Percentiles rank a stretch among this genome's conserved stretches.
Conservation (phyloP, 2,888 invertebrate species). For the Orthosia gothica region DNA sequence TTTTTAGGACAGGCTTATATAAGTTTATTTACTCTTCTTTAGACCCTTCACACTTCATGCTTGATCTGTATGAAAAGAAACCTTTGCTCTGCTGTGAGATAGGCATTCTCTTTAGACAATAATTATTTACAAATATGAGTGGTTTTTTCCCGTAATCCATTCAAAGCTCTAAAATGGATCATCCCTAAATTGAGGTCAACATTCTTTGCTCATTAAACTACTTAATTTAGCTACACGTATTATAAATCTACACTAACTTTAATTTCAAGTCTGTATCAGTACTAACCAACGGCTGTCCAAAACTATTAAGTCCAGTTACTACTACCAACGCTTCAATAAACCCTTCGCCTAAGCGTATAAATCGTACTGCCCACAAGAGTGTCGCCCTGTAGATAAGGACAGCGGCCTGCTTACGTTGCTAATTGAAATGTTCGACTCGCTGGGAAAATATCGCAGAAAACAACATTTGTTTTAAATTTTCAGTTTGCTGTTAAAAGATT, state of each 20-base stretch:
- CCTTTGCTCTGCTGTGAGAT: no score
- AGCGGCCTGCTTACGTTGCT: slow-evolving; percentile 58
- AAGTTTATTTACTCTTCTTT: no score
- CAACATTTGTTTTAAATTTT: slow-evolving; percentile 36
- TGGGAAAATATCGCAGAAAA: slow-evolving; percentile 31
- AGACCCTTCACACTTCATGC: no score
- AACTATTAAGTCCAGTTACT: background rate
- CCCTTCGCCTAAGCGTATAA: slow-evolving; percentile 25
- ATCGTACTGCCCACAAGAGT: slow-evolving; percentile 50
- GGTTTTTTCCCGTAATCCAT: background rate
- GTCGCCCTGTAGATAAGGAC: slow-evolving; percentile 68
- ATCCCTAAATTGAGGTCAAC: background rate
- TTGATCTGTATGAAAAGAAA: no score
- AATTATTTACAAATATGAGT: no score
- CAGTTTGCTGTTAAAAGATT: slow-evolving; percentile 25
- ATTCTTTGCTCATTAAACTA: no score
- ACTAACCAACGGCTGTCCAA: background rate
- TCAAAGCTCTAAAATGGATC: background rate
- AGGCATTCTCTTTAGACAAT: no score
- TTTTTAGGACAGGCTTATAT: no score
- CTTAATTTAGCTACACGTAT: background rate
- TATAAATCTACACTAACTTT: background rate
- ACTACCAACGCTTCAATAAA: background rate
- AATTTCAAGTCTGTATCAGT: background rate
- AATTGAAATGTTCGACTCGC: slow-evolving; percentile 67